Base-by-base conservation (phyloP, 1,140 invertebrate genomes). In the Drosophila parabipectinata region DNA sequence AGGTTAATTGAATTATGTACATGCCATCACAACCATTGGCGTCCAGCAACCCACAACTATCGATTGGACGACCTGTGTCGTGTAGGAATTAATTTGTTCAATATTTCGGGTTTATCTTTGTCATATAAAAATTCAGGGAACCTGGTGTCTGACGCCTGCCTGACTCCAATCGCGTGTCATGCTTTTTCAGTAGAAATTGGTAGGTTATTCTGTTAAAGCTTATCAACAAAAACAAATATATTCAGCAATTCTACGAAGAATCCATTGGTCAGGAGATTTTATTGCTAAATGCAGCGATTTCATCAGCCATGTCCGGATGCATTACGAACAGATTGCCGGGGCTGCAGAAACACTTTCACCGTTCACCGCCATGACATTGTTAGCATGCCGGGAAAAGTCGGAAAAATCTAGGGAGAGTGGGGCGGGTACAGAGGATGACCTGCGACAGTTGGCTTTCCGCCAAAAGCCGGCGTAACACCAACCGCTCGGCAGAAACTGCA, bases 1-100 rank as follows among this genome's bases (percentile, higher is more conserved):
- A 85, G 82, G 82, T 85, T 85, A 85, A 85, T 87, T 87, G 66
- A 85, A 85, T 85, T 85, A 37, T n/a, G 34, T 12, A 85, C 81
- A 76, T 59, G 61, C 12, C 50, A 32, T 5, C 26, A 26, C 44
- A 21, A 9, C 6, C 32, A 24, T 37, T 37, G 1, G 4, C 26
- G 34, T 4, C 9, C 34, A 37, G 34, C 28, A 15, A 66, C n/a
- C 28, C n/a, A 8, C 14, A 34, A 72, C 50, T 32, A 72, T 78
- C 79, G 75, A 78, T 81, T 76, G 79, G 52, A 30, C 37, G 69
- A 51, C 52, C 39, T 74, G 69, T 72, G 72, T 55, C 34, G 34
- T 37, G 12, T 37, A 39, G 62, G 53, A 54, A 75, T 59, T 75
- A 58, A 75, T 67, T 69, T 59, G 72, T 64, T 50, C 55, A 60